Percentiles rank a stretch among this genome's conserved stretches.
Conservation (phyloP, 2,113 vertebrate genomes). For the Salminus brasiliensis region DNA sequence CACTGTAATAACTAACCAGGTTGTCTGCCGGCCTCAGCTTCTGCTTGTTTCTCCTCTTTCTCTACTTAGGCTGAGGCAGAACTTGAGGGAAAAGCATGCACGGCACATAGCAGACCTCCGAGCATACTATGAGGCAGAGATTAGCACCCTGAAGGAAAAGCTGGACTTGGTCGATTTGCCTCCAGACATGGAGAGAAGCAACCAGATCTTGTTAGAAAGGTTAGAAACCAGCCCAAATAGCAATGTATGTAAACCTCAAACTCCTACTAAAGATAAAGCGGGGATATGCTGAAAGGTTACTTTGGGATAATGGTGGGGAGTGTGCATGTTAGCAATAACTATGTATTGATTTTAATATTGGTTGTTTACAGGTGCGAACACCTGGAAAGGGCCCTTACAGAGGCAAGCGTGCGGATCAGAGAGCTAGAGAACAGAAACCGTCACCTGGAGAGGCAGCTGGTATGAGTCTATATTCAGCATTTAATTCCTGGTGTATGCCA, state of each 20-base stretch:
- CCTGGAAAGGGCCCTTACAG: conserved; percentile 82
- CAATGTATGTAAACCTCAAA: background rate
- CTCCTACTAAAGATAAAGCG: background rate
- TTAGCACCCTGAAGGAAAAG: conserved; percentile 83
- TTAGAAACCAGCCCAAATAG: conserved; percentile 50
- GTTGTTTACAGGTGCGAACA: conserved; percentile 81
- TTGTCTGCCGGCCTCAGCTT: no score
- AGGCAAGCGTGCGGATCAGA: conserved; percentile 79
- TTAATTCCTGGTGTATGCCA: background rate
- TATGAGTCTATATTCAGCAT: conserved; percentile 59
- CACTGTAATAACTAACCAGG: no score
- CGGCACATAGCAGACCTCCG: conserved; percentile 91
- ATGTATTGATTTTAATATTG: conserved; percentile 39
- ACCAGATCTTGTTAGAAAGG: conserved; percentile 84
- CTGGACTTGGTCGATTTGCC: conserved; percentile 78
- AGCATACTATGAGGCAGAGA: conserved; percentile 93
- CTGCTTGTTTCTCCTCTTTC: background rate
- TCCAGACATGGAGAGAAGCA: conserved; percentile 81
- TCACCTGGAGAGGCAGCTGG: conserved; percentile 86
- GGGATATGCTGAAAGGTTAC: background rate
- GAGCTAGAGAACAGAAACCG: conserved; percentile 86
- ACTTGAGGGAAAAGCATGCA: conserved; percentile 90
- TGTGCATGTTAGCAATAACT: background rate
- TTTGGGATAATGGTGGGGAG: background rate
- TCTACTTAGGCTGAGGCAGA: conserved; percentile 84